Base-by-base conservation (phyloP, 2,888 invertebrate species). In the Flexamia atlantica region DNA sequence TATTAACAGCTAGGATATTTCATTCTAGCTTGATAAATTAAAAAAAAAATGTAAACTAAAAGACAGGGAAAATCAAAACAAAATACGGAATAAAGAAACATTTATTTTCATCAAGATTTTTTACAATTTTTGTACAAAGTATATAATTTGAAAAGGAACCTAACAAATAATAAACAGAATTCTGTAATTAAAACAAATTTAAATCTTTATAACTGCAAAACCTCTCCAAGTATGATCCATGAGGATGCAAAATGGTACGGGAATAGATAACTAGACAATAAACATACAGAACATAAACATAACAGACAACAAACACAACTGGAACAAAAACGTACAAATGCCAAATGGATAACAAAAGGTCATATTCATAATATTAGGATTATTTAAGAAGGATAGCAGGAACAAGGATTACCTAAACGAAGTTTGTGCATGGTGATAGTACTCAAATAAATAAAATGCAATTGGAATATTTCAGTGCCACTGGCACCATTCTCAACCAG, bases 291-390 rank as follows among this genome's bases (percentile, higher is more conserved):
- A 46, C 46, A 46, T 46, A 46, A 46, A 53, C 50, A 53, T 9
- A 53, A 53, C 53, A 53, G 14, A 53, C 53, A 53, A 14, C 7
- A 50, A 17, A 50, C 9, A 50, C 50, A 50, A 50, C 10, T 50
- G n/a, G n/a, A 50, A 14, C 23, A 60, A 60, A 60, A 9, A 60
- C 60, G 5, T 60, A 60, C n/a, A n/a, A n/a, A n/a, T n/a, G n/a
- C n/a, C n/a, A n/a, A 36, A 9, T 36, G 36, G 9, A 36, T 36
- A 36, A 36, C 36, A 36, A 36, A 36, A 36, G n/a, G n/a, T n/a
- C n/a, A n/a, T n/a, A n/a, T n/a, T n/a, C n/a, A n/a, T n/a, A n/a
- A n/a, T n/a, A n/a, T n/a, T n/a, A n/a, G n/a, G n/a, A n/a, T n/a
- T n/a, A n/a, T n/a, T n/a, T n/a, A n/a, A n/a, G n/a, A n/a, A n/a